phyloP scores from a whole-genome alignment of 2,888 invertebrate genomes.

The Acrobasis consociella region DNA sequence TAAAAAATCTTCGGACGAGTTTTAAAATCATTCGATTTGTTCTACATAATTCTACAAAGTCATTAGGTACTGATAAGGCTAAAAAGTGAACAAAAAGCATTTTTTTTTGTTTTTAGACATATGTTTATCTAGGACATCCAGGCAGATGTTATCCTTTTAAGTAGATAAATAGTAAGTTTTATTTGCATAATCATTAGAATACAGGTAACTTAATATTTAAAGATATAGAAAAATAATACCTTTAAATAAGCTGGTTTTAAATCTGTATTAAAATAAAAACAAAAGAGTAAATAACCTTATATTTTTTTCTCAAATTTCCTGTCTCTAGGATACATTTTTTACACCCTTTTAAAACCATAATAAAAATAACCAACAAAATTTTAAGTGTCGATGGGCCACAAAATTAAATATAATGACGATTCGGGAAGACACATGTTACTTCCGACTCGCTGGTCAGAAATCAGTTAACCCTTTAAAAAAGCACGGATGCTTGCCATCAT shows the following conservation, averaged over 20 bases:
- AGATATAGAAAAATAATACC: too few species aligned
- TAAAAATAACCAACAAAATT: slow-evolving; percentile 19
- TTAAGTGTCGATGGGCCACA: slow-evolving; percentile 43
- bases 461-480: slow-evolving; percentile 69
- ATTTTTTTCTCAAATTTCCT: not conserved
- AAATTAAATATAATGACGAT: slow-evolving; percentile 76
- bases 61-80: too few species aligned
- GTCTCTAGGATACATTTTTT: not conserved
- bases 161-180: too few species aligned
- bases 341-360: not conserved
- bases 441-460: slow-evolving; percentile 70
- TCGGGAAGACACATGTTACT: slow-evolving; percentile 74
- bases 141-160: too few species aligned
- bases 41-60: too few species aligned
- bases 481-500: slow-evolving; percentile 50
- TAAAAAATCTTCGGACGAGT: too few species aligned
- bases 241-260: not conserved
- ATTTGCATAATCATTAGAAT: too few species aligned
- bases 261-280: not conserved
- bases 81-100: too few species aligned
- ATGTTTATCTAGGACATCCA: too few species aligned
- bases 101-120: too few species aligned
- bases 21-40: too few species aligned
- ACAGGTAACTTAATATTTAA: too few species aligned
- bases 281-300: not conserved